Evolutionary conservation across 2,888 invertebrate species (phyloP).

Genomic region (Apotomis betuletana): DNA sequence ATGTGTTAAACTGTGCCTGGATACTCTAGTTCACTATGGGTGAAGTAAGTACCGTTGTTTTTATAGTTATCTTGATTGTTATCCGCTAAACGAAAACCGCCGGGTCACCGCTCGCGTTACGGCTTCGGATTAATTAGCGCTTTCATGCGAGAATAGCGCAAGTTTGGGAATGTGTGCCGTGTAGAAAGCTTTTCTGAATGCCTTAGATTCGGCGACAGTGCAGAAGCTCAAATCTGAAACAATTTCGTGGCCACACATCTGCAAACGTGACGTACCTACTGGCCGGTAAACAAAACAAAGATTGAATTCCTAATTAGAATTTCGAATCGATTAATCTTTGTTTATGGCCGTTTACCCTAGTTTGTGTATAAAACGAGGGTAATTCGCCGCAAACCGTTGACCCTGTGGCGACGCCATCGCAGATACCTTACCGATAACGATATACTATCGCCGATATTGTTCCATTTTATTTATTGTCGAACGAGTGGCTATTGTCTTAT

Average conservation of each 20-base stretch:
- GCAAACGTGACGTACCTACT: neutral
- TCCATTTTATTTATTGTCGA: constrained; percentile 59
- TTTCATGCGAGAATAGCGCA: constrained; percentile 54
- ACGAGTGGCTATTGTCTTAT: constrained; percentile 68
- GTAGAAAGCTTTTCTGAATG: constrained; percentile 64
- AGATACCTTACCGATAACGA: constrained; percentile 70
- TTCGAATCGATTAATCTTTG: neutral
- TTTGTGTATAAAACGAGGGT: constrained; percentile 16
- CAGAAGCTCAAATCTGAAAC: neutral
- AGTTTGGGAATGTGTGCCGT: constrained; percentile 64
- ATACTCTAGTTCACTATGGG: constrained; percentile 67
- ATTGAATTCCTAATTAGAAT: constrained; percentile 10
- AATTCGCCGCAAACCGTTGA: constrained; percentile 13
- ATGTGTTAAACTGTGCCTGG: constrained; percentile 54
- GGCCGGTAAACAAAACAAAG: constrained; percentile 3
- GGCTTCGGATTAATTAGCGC: constrained; percentile 59
- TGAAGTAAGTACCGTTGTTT: constrained; percentile 71
- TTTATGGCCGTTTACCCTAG: constrained; percentile 8
- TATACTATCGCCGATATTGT: constrained; percentile 71
- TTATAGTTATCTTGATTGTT: constrained; percentile 13
- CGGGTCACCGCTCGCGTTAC: constrained; percentile 52
- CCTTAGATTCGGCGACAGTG: constrained; percentile 2
- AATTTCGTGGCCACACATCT: constrained; percentile 7
- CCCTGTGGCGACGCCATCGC: constrained; percentile 42
- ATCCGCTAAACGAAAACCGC: constrained; percentile 5